A percentile compares a stretch with the other conserved stretches of the same genome.
Conservation (phyloP, 2,797 vertebrate species). For the Caiman crocodilus region DNA sequence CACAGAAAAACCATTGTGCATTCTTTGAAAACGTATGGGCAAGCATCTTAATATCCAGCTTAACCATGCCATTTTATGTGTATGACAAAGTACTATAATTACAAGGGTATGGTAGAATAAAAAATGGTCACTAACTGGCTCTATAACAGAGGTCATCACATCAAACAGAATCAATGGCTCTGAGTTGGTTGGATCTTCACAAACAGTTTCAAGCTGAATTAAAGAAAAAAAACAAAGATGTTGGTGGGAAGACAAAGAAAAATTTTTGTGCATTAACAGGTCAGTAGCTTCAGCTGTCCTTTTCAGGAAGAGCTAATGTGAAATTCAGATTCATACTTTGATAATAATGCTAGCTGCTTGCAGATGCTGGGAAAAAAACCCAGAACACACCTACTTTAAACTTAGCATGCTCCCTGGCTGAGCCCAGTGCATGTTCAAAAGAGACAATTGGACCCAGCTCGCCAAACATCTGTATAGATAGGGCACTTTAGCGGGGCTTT, state of each 20-base stretch:
- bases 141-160: constrained; percentile 15
- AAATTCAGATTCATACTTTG: not conserved
- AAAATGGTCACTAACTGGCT: constrained; percentile 37
- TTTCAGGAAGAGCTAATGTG: not conserved
- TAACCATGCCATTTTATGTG: not conserved
- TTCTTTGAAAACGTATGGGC: not conserved
- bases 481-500: no score
- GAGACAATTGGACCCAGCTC: no score
- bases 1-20: not conserved
- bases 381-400: no score
- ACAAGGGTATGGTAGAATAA: not conserved
- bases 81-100: not conserved
- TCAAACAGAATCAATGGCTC: constrained; percentile 58
- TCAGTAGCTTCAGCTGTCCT: not conserved
- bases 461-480: no score
- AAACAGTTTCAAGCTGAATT: constrained; percentile 55
- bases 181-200: constrained; percentile 42
- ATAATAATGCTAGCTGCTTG: not conserved
- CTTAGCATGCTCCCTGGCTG: no score
- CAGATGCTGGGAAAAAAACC: no score
- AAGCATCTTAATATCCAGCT: not conserved
- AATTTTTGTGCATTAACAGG: not conserved
- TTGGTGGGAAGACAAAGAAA: not conserved
- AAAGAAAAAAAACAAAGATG: not conserved
- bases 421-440: no score